Base-by-base conservation (phyloP, 2,797 vertebrate genomes). In the Acrossocheilus wenchowensis region DNA sequence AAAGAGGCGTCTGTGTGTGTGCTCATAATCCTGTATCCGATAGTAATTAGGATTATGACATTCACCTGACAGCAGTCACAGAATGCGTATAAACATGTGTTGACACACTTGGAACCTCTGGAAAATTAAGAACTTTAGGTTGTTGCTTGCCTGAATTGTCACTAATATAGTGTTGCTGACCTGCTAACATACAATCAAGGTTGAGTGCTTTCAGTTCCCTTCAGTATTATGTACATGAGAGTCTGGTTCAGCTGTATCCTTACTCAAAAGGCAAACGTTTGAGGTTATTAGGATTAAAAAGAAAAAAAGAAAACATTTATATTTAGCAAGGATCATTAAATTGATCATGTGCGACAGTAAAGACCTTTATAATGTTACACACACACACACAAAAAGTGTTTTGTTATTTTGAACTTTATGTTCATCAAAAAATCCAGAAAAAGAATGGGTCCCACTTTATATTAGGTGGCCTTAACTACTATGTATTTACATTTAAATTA, bases 11-110 rank as follows among this genome's bases (percentile, higher is more conserved):
- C 19, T 93, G 94, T 95, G 94, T 94, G 91, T 57, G 54, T 21
- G 7, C 84, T 90, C 90, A 86, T 96, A 96, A 96, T 92, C 94
- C 92, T 82, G 88, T 89, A 94, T 94, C 95, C 94, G 95, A 95
- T 95, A 93, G 94, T 90, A 89, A 90, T 78, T 43, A 54, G 85
- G 94, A 94, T 95, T 94, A 95, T 45, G 50, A 88, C 45, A 88
- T 89, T 74, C 64, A 87, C 87, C 82, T 43, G 72, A 54, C 30
- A 77, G 36, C 57, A 75, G 57, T 48, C 48, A 45, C 48, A 73
- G 23, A 23, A 3, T 74, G 71, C 26, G 73, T 50, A 64, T n/a
- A 73, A 84, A 82, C 14, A 77, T 66, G 23, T 34, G 62, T 68
- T 10, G 69, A 34, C 9, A 23, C 14, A 34, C 6, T 43, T 23